These are phyloP conservation scores for Xyrauchen texanus DNA, from an alignment of 2,113 vertebrate genomes.

Conservation along the genomic window DNA sequence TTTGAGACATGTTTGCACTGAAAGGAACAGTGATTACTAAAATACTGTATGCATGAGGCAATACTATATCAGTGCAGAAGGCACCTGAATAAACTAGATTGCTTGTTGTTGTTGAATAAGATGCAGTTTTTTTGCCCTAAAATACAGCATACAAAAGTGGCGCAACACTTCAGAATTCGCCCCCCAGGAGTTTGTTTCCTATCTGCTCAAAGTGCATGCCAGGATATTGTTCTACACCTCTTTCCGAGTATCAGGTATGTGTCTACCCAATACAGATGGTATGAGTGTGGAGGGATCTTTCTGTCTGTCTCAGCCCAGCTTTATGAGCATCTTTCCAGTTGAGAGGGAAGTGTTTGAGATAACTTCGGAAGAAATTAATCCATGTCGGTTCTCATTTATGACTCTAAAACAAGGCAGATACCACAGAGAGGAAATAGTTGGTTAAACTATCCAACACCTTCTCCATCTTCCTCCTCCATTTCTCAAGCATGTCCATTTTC, in stretches of 20 bases:
- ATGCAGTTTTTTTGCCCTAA: not conserved
- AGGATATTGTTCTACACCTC: conserved; percentile 62
- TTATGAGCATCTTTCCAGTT: conserved; percentile 42
- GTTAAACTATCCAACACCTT: conserved; percentile 38
- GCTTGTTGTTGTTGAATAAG: not conserved
- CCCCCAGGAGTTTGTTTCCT: not conserved
- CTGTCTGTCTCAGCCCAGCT: not conserved
- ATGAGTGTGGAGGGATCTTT: conserved; percentile 50
- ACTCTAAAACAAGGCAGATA: conserved; percentile 12
- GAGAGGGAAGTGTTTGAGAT: conserved; percentile 57
- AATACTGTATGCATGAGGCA: too few species aligned
- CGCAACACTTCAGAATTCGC: not conserved
- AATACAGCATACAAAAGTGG: not conserved
- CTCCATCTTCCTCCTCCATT: conserved; percentile 52
- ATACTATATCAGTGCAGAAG: too few species aligned
- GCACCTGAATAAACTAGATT: too few species aligned
- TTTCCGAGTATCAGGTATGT: conserved; percentile 29
- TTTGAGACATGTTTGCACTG: not conserved
- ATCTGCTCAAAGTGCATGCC: conserved; percentile 65
- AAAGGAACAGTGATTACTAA: not conserved
- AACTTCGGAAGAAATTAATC: conserved; percentile 66
- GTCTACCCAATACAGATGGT: conserved; percentile 57
- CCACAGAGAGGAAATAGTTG: conserved; percentile 57
- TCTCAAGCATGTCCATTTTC: conserved; percentile 35
- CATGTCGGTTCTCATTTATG: conserved; percentile 66